Evolutionary conservation across 2,888 invertebrate species (phyloP), one percentile per base, ranked within the genome.

Genomic region (Drosophila mettleri): DNA sequence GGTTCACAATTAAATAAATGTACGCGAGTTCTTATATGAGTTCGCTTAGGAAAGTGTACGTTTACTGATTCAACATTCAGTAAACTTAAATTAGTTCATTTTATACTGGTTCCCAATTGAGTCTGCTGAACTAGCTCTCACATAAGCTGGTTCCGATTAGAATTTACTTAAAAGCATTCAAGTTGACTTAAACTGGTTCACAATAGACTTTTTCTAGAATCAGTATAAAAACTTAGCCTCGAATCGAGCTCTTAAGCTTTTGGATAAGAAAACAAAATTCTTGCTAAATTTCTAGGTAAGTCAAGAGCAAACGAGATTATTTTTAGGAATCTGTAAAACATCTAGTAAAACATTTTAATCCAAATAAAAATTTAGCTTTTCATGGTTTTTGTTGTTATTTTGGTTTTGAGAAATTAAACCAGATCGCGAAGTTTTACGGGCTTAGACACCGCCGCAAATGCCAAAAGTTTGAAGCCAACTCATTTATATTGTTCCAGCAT

Each of bases 391-490:
- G 5, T 49, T 49, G 34, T 54, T 55, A 22, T 38, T 43, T 52
- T 45, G 48, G n/a, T n/a, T 12, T 43, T 54, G 54, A 53, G 53
- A 69, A 80, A 86, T 78, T 67, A 68, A 64, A 62, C 62, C 58
- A 45, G 60, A 74, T 64, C 55, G 38, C 39, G 61, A 63, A 20
- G 33, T 53, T 49, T 43, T 51, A 16, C 7, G 41, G 29, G 55
- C 7, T 33, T 34, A 52, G 48, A 18, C 34, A 27, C 34, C 41
- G 73, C 83, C 86, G 41, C 83, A 85, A 87, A 69, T 87, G 88
- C 73, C 88, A 85, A 80, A 87, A 86, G 64, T 80, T 75, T 51
- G 45, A 64, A 53, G 61, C 62, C 69, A 74, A 43, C 80, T 78
- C 86, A 79, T 85, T 82, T 79, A 70, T 87, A 67, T 70, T 69